These are phyloP conservation scores for Amphipoea oculea DNA, from an alignment of 2,888 invertebrate species.

Conservation along the genomic window DNA sequence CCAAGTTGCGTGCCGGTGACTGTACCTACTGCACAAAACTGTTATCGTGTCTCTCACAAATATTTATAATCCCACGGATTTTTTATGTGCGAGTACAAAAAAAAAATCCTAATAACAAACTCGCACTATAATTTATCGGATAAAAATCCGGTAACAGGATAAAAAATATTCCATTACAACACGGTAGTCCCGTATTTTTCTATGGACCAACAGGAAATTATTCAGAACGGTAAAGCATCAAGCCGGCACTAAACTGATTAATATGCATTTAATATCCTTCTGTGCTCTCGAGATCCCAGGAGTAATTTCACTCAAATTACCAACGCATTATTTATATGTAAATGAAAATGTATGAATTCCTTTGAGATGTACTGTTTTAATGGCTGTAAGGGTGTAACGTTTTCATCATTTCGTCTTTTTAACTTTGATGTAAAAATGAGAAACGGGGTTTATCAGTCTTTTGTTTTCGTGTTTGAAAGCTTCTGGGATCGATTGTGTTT, in stretches of 20 bases:
- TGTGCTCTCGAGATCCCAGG: slow-evolving; percentile 70
- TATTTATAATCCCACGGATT: background rate
- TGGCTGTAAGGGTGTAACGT: slow-evolving; percentile 42
- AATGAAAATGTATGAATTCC: slow-evolving; percentile 78
- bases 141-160: slow-evolving; percentile 16
- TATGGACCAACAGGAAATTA: slow-evolving; percentile 57
- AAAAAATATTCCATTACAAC: slow-evolving; percentile 24
- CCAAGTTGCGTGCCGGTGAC: no score
- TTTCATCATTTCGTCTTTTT: slow-evolving; percentile 55
- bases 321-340: slow-evolving; percentile 84
- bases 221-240: slow-evolving; percentile 67
- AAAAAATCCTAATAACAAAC: background rate
- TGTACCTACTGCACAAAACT: background rate
- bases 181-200: slow-evolving; percentile 49
- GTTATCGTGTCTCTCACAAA: background rate
- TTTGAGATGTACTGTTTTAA: slow-evolving; percentile 64
- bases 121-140: background rate
- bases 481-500: slow-evolving; percentile 4
- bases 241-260: slow-evolving; percentile 76
- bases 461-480: slow-evolving; percentile 46
- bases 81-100: background rate
- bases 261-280: slow-evolving; percentile 80
- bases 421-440: slow-evolving; percentile 32
- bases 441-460: slow-evolving; percentile 21
- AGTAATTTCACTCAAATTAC: slow-evolving; percentile 81